Percentiles rank a stretch among this genome's conserved stretches.
phyloP scores from a whole-genome alignment of 2,113 vertebrate genomes.

The Trinectes maculatus region DNA sequence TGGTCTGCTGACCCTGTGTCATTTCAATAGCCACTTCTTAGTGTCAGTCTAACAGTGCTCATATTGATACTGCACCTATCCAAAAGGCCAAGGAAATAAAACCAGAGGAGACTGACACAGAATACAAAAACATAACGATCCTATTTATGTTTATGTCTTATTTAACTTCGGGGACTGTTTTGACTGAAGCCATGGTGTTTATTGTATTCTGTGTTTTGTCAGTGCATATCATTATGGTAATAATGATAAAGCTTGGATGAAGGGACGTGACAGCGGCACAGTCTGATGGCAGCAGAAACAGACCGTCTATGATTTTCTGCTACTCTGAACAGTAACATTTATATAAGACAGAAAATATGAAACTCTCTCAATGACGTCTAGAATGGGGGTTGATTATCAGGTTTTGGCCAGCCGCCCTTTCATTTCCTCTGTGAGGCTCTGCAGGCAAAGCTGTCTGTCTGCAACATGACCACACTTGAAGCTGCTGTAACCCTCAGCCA shows the following conservation, averaged over 20 bases:
- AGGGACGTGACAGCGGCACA: conserved; percentile 1
- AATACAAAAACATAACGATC: conserved; percentile 56
- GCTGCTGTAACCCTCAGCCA: conserved; percentile 27
- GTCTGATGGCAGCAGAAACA: neutral
- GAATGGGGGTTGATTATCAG: conserved; percentile 37
- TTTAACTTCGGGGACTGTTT: conserved; percentile 61
- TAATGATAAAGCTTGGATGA: conserved; percentile 31
- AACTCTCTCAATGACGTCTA: conserved; percentile 34
- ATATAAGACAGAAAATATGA: conserved; percentile 36
- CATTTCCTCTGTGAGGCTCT: conserved; percentile 20
- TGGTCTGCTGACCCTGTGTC: conserved; percentile 29
- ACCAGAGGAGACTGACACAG: conserved; percentile 40
- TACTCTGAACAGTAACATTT: conserved; percentile 33
- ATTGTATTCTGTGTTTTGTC: conserved; percentile 29
- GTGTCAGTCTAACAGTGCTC: conserved; percentile 64
- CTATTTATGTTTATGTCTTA: conserved; percentile 68
- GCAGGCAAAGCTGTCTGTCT: conserved; percentile 15
- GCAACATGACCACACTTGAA: conserved; percentile 54
- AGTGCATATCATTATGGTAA: conserved; percentile 47
- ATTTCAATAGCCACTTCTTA: conserved; percentile 68
- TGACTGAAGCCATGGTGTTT: conserved; percentile 60
- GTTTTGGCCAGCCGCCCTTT: conserved; percentile 44
- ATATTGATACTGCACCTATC: conserved; percentile 65
- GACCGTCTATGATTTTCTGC: conserved; percentile 31
- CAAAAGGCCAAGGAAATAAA: conserved; percentile 64